phyloP scores from a whole-genome alignment of 2,888 invertebrate species.

The Mythimna loreyi region DNA sequence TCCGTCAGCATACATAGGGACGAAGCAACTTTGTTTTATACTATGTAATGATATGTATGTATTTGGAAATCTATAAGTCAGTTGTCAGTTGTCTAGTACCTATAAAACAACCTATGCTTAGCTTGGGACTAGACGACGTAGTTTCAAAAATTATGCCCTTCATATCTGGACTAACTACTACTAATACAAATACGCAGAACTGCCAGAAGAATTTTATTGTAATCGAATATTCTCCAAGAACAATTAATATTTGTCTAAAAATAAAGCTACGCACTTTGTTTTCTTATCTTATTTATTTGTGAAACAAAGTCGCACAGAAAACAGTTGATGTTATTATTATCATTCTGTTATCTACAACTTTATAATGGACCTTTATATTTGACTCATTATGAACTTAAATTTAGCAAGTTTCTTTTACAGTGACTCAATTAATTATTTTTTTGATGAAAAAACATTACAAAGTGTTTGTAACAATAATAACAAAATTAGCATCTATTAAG shows the following conservation, averaged over 20 bases:
- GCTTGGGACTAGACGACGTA: no score
- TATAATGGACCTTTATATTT: conserved; percentile 37
- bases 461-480: conserved; percentile 17
- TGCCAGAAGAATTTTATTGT: not conserved
- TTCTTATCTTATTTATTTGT: conserved; percentile 10
- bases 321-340: conserved; percentile 19
- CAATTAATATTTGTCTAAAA: conserved; percentile 5
- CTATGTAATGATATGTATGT: no score
- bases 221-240: not conserved
- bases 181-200: no score
- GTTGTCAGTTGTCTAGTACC: no score
- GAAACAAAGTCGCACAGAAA: conserved; percentile 24
- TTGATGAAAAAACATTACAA: conserved; percentile 27
- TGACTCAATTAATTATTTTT: conserved; percentile 39
- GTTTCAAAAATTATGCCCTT: no score
- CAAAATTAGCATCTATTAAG: conserved; percentile 10
- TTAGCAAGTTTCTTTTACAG: conserved; percentile 17
- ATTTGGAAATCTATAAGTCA: no score
- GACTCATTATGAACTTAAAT: conserved; percentile 39
- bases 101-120: no score
- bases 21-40: no score
- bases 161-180: no score
- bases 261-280: not conserved
- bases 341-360: conserved; percentile 37
- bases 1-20: no score